Base-by-base conservation (phyloP, 2,888 invertebrate genomes). In the Drosophila picticornis region DNA sequence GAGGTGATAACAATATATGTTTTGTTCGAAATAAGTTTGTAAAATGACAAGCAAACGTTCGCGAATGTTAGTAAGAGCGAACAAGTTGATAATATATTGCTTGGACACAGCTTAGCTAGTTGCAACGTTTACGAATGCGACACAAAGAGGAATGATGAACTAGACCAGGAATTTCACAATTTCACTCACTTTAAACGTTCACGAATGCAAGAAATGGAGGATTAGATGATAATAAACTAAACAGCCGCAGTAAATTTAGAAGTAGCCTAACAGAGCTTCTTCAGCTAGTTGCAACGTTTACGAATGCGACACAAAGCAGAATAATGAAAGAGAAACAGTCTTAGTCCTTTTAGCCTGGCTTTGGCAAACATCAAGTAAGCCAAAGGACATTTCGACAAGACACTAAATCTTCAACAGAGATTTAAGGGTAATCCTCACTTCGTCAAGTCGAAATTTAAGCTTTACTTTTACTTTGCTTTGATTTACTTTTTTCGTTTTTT, bases 391-490 rank as follows among this genome's bases (percentile, higher is more conserved):
- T n/a, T 11, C n/a, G 10, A 40, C 10, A 10, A 40, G n/a, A n/a
- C 1, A n/a, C 40, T 10, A 16, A 2, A 22, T 46, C 46, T 0
- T 13, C 22, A 46, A 16, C 46, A 7, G 22, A 16, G 46, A 1
- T 25, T 46, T 46, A 16, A 72, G 77, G 19, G 75, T 77, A 77
- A 60, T 52, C 51, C 51, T 10, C 36, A 25, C n/a, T 50, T 71
- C 74, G 55, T 43, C 25, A 10, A 31, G 46, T 16, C 25, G 25
- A 25, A 25, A 2, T 4, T 9, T 4, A 4, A 9, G 11, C 43
- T 6, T 2, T 11, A 46, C 46, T 46, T 46, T 46, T 46, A 25
- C 46, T 16, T 46, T 9, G 46, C 46, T 46, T 46, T 9, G 2
- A 25, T 46, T 46, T 25, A 59, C 11, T 19, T 32, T 22, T 40